These are phyloP conservation scores for Marmota monax DNA, from an alignment of 2,113 vertebrate species.

Conservation along the genomic window DNA sequence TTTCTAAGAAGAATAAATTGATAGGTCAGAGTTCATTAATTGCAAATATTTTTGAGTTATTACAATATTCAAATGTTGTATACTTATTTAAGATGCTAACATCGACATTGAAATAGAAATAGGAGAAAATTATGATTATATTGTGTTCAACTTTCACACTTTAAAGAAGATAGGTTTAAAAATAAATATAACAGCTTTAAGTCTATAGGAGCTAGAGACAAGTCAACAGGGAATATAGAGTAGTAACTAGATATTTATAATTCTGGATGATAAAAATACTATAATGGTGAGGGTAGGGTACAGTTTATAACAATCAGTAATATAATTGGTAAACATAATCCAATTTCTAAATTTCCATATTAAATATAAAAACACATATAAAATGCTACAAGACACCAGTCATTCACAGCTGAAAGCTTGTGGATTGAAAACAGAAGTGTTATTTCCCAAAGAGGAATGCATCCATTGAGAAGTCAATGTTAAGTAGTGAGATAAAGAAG, in stretches of 20 bases:
- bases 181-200: neutral
- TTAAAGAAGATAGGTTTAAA: neutral
- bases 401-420: neutral
- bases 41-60: neutral
- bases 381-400: neutral
- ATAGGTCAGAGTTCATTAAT: neutral
- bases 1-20: neutral
- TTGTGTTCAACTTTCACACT: neutral
- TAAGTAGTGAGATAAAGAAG: neutral
- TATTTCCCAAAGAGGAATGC: neutral
- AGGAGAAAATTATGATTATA: neutral
- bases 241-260: neutral
- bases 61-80: neutral
- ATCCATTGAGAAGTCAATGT: neutral
- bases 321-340: neutral
- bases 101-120: neutral
- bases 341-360: neutral
- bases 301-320: neutral
- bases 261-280: neutral
- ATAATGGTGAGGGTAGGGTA: neutral
- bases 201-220: neutral
- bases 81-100: neutral
- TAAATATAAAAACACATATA: neutral
- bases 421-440: neutral
- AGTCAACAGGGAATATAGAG: neutral